Conservation (phyloP, 2,797 vertebrate genomes). For the Parambassis ranga region DNA sequence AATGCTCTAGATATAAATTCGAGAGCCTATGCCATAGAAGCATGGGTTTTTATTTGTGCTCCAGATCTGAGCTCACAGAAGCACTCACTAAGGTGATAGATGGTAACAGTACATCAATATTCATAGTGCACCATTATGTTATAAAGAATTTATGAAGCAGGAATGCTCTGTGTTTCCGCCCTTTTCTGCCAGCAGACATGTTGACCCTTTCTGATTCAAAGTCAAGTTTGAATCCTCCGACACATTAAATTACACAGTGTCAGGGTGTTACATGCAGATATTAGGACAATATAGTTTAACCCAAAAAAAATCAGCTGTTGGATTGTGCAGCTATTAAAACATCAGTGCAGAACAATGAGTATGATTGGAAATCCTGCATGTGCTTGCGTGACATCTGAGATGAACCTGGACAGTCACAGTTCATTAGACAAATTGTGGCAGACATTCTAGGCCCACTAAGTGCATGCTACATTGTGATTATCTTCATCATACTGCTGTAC, state of each 20-base stretch:
- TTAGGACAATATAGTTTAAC: too few relatives aligned
- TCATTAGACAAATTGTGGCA: slow-evolving; percentile 26
- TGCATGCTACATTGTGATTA: slow-evolving; percentile 18
- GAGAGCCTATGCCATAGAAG: slow-evolving; percentile 16
- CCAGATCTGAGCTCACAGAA: slow-evolving; percentile 44
- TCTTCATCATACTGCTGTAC: slow-evolving; percentile 13
- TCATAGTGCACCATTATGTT: slow-evolving; percentile 72
- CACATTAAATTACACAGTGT: neutral
- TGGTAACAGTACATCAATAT: slow-evolving; percentile 74
- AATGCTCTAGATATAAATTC: slow-evolving; percentile 35
- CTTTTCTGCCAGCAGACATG: slow-evolving; percentile 22
- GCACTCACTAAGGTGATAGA: slow-evolving; percentile 62
- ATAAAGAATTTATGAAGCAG: slow-evolving; percentile 74
- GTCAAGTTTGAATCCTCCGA: neutral
- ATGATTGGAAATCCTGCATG: slow-evolving; percentile 1
- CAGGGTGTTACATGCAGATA: too few relatives aligned
- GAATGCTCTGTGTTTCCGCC: slow-evolving; percentile 48
- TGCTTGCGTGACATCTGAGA: neutral
- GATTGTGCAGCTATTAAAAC: neutral
- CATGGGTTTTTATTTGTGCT: slow-evolving; percentile 43
- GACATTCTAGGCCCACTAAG: slow-evolving; percentile 40
- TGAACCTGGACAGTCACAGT: neutral
- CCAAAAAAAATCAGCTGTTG: too few relatives aligned
- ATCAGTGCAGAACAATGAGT: neutral
- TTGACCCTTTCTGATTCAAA: neutral